A percentile compares a stretch with the other conserved stretches of the same genome.
These are phyloP conservation scores for Vidua macroura DNA, from an alignment of 2,113 vertebrate species.

Conservation along the genomic window DNA sequence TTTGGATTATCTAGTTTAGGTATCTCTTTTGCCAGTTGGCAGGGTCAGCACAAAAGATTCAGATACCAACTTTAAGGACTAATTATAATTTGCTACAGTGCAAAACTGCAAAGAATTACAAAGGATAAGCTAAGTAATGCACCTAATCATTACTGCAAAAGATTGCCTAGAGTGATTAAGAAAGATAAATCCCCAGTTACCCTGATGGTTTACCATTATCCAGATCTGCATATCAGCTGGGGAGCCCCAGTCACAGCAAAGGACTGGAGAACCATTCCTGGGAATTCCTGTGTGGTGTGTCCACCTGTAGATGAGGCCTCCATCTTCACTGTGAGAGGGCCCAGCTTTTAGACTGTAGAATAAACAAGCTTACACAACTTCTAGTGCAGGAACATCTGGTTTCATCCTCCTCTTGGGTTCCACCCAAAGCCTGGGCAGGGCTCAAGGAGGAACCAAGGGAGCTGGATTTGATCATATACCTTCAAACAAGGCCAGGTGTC, in stretches of 20 bases:
- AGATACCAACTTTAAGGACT: not conserved
- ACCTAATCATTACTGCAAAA: not conserved
- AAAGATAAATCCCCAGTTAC: not conserved
- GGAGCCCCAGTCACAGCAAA: not conserved
- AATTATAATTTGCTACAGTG: not conserved
- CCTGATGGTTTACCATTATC: not conserved
- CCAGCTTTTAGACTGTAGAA: not conserved
- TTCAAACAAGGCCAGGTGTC: not conserved
- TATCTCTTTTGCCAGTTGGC: not conserved
- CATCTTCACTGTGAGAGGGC: not conserved
- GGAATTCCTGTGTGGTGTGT: not conserved
- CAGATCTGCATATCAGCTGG: not conserved
- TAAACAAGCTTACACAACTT: not conserved
- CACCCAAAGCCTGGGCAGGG: not conserved
- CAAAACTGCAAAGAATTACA: not conserved
- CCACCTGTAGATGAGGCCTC: not conserved
- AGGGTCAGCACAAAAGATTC: not conserved
- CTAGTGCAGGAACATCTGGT: not conserved
- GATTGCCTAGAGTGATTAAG: not conserved
- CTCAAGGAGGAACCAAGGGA: not conserved
- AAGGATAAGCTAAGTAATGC: not conserved
- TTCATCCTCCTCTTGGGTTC: not conserved
- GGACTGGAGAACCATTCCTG: not conserved
- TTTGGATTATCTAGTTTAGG: not conserved
- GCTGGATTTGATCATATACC: not conserved